Evolutionary conservation across 2,888 invertebrate species (phyloP), one percentile per base, ranked within the genome.

Genomic region (Creontiades dilutus): DNA sequence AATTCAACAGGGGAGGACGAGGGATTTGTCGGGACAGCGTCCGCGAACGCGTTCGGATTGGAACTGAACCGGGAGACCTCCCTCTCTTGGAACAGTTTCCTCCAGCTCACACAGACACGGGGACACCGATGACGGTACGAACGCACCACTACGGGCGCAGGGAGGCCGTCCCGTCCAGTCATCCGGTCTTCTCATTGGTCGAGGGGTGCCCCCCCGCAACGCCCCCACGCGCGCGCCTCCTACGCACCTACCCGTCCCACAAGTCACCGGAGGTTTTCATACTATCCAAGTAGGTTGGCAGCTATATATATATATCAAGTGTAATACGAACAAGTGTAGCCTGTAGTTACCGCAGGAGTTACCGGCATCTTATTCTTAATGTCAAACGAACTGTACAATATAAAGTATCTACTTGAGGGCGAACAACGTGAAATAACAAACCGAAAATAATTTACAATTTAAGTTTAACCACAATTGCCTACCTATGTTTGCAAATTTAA

Each of bases 211-310:
- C 68, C n/a, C 68, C 68, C 68, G 4, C 68, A 3, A 11, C 61
- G 14, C 61, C 61, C 61, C 19, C 61, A 14, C 2, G 9, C 61
- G 19, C 23, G 68, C 68, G 68, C 68, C 68, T 68, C 68, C 68
- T 27, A 68, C 68, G 23, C 68, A 27, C 68, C 68, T 19, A 19
- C 13, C 68, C 68, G 68, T 68, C 68, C 68, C 68, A 23, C 68
- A 68, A 68, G 68, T 68, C 68, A 68, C 68, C 23, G 68, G 68
- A 68, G 68, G 19, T 23, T 68, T 68, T 68, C 19, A 37, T 7
- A 37, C 37, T 37, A 37, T 37, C 37, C 37, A 37, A 37, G 37
- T 37, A 37, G 37, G 37, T 37, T 4, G 37, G 37, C 3, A 37
- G 37, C 7, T 37, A 37, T 37, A 37, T 37, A 37, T 37, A 4